Conservation (phyloP, 2,888 invertebrate genomes). For the Drosophila recens region DNA sequence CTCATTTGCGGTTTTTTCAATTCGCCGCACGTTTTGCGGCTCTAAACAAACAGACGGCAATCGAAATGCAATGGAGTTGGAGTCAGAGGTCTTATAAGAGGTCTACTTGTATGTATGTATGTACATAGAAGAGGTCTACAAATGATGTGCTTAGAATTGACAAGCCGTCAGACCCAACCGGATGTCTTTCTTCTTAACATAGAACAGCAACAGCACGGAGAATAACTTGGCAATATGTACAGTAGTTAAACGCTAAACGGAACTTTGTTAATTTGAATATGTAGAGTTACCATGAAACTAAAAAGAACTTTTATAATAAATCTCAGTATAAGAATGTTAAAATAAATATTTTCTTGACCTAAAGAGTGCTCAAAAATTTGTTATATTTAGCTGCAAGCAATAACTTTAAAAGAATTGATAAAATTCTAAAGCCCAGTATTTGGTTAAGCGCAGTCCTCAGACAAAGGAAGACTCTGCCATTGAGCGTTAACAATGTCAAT, state of each 20-base stretch:
- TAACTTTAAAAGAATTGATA: background rate
- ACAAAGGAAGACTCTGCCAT: constrained; percentile 24
- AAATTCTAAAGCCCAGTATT: background rate
- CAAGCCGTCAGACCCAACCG: constrained; percentile 72
- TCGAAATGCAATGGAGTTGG: constrained; percentile 48
- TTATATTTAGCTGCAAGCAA: background rate
- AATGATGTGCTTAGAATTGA: constrained; percentile 78
- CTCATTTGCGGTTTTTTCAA: constrained; percentile 76
- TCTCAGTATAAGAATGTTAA: too few relatives aligned
- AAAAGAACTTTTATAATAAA: background rate
- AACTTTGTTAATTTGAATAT: constrained; percentile 24
- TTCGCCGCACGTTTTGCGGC: constrained; percentile 77
- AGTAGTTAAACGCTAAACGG: constrained; percentile 44
- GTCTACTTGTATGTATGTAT: constrained; percentile 2
- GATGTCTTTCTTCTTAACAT: constrained; percentile 63
- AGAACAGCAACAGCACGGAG: constrained; percentile 6
- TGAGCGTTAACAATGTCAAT: constrained; percentile 22
- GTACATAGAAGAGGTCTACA: constrained; percentile 36
- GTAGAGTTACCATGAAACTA: background rate
- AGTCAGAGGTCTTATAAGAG: constrained; percentile 32
- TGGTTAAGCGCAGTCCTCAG: background rate
- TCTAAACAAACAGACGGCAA: constrained; percentile 57
- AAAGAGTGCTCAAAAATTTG: background rate
- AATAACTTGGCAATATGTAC: constrained; percentile 26
- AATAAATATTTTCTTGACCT: too few relatives aligned